Evolutionary conservation across 2,113 vertebrate species (phyloP).

Genomic region (Pluvialis apricaria): DNA sequence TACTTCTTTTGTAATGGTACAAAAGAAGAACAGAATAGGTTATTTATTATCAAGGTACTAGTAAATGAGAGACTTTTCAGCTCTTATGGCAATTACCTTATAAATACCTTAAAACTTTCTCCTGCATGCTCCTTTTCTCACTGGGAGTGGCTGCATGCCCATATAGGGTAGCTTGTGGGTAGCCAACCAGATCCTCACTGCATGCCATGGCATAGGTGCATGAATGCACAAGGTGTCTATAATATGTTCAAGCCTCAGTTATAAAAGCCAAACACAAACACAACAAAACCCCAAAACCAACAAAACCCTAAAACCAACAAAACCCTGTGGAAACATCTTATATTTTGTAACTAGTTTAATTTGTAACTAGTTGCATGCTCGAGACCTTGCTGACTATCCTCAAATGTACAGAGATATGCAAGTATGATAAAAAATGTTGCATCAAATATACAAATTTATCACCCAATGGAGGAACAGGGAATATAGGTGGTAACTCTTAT

Average conservation of each 20-base stretch:
- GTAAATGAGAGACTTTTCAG: background rate
- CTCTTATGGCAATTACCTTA: background rate
- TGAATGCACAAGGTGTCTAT: background rate
- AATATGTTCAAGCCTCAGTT: background rate
- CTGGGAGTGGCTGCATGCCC: background rate
- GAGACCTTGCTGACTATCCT: background rate
- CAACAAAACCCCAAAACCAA: fast-evolving
- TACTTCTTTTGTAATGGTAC: background rate
- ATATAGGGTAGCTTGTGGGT: background rate
- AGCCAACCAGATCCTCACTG: background rate
- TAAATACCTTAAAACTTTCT: background rate
- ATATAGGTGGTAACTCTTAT: background rate
- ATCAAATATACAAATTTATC: background rate
- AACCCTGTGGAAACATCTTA: background rate
- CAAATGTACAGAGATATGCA: background rate
- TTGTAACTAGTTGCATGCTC: background rate
- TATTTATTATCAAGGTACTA: background rate
- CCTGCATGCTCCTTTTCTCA: background rate
- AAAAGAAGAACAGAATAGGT: background rate
- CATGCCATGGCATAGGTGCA: background rate
- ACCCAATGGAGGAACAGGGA: background rate
- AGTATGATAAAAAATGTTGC: background rate
- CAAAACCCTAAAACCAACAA: background rate
- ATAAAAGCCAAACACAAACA: background rate
- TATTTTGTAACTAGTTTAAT: background rate